Evolutionary conservation across 2,113 vertebrate genomes (phyloP), one percentile per base, ranked within the genome.

Genomic region (Cyphomyrus discorhynchus): DNA sequence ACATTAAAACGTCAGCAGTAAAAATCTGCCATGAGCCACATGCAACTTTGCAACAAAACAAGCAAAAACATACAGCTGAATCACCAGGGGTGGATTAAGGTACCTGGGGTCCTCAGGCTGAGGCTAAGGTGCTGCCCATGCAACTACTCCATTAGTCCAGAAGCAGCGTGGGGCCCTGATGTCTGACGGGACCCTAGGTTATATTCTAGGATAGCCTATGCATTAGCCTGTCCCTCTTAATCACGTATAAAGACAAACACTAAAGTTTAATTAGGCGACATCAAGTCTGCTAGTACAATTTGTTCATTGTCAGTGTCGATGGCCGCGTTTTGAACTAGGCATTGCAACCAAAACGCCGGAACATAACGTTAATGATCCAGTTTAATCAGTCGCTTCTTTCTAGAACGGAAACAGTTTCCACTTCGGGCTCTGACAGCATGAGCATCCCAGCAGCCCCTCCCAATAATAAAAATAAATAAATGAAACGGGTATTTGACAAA

Each of bases 341-440:
- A 42, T 42, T 89, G 19, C n/a, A 24, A 15, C 2, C 27, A 27
- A 88, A 88, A 74, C 46, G 46, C 13, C 58, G 2, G 11, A 77
- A 45, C 62, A 49, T 77, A 8, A 49, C 31, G 85, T 17, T 86
- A 42, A 19, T 77, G 17, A 58, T 74, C 17, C 80, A 24, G 58
- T 47, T 77, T 88, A 47, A 77, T 74, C 24, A n/a, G 27, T 21
- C 35, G 74, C 88, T 31, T 56, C 35, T 42, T 83, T 45, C 31
- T 53, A 84, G 35, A 89, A 89, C 35, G 89, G 89, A 89, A 89
- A 89, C 77, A 52, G 24, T 42, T 62, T 47, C 77, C 19, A 42
- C 77, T 83, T 89, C 53, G 3, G 49, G 19, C 52, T 58, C 10
- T 56, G 52, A 21, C 39, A 47, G 15, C 47, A 82, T 5, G 27